Percentiles rank a stretch among this genome's conserved stretches.
These are phyloP conservation scores for Calcarius lapponicus DNA, from an alignment of 2,797 vertebrate genomes.

Conservation along the genomic window DNA sequence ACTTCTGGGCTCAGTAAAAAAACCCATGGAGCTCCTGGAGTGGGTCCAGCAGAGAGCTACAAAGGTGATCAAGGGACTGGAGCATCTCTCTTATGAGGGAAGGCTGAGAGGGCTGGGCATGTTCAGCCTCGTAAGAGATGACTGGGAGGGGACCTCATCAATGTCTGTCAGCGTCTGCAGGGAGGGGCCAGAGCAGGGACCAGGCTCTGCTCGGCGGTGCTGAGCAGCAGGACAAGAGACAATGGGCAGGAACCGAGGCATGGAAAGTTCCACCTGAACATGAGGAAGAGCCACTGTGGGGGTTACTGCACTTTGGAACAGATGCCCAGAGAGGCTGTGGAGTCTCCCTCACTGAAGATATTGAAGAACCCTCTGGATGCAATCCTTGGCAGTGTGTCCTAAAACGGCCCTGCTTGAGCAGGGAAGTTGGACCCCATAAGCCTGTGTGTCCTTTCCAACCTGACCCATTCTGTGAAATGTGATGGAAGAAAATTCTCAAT, in stretches of 20 bases:
- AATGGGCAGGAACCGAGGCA: neutral
- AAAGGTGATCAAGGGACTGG: neutral
- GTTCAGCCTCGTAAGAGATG: rapidly evolving
- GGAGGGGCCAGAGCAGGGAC: neutral
- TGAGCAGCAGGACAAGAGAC: rapidly evolving
- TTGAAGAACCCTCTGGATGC: neutral
- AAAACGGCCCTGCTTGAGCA: neutral
- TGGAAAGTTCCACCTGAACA: neutral
- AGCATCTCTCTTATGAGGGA: neutral
- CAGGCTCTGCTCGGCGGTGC: neutral
- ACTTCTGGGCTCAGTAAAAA: neutral
- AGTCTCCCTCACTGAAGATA: neutral
- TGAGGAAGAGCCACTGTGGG: neutral
- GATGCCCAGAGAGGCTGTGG: neutral
- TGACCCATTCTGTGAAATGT: neutral
- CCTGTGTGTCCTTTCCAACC: neutral
- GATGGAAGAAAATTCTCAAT: neutral
- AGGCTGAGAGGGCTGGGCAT: rapidly evolving
- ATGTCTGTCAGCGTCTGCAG: neutral
- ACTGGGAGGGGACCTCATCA: neutral
- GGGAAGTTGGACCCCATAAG: neutral
- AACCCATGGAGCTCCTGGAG: no score
- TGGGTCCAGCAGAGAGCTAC: rapidly evolving
- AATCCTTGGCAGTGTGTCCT: neutral
- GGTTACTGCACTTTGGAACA: neutral